Conservation (phyloP, 1,140 invertebrate genomes). For the Galleria mellonella region DNA sequence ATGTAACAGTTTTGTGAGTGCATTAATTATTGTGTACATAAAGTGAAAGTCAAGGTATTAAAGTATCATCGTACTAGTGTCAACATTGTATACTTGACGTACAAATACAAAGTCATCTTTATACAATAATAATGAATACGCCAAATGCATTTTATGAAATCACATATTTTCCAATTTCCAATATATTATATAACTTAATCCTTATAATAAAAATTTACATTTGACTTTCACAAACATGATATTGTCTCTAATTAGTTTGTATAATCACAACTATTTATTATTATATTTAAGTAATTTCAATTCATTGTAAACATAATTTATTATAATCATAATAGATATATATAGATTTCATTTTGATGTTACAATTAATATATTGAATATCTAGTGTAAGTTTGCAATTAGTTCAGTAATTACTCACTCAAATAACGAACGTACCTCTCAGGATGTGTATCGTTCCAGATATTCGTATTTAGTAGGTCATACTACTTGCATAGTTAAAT, state of each 20-base stretch:
- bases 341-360: constrained; percentile 67
- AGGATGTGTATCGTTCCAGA: constrained; percentile 32
- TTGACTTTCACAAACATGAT: constrained; percentile 49
- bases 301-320: constrained; percentile 60
- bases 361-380: constrained; percentile 64
- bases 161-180: not conserved
- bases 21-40: constrained; percentile 22
- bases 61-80: too few relatives aligned
- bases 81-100: too few relatives aligned
- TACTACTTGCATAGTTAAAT: constrained; percentile 51
- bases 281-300: constrained; percentile 71
- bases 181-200: too few relatives aligned
- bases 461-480: constrained; percentile 49
- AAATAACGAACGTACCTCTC: constrained; percentile 31
- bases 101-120: too few relatives aligned
- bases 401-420: constrained; percentile 44
- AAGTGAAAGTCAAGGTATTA: constrained; percentile 27
- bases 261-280: constrained; percentile 68
- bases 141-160: not conserved
- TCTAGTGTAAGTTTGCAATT: constrained; percentile 64
- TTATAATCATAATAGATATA: constrained; percentile 63
- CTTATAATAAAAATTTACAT: constrained; percentile 8
- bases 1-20: constrained; percentile 31
- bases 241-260: constrained; percentile 73
- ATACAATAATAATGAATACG: not conserved